phyloP scores from a whole-genome alignment of 2,113 vertebrate species.

The Rhodinocichla rosea region DNA sequence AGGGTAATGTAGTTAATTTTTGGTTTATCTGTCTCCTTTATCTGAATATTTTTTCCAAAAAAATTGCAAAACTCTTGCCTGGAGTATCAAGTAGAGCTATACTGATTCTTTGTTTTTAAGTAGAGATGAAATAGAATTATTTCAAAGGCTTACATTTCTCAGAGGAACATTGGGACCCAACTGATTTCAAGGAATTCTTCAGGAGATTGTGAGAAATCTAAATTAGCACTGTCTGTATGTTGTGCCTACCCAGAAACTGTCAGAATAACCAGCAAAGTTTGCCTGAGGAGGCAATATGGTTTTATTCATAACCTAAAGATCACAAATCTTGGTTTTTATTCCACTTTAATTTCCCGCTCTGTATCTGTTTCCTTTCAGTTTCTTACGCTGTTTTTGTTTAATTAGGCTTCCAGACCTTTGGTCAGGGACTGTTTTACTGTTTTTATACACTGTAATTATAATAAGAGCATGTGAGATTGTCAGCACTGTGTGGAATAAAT shows the following conservation, averaged over 20 bases:
- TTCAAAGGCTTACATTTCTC: background rate
- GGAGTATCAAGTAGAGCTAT: background rate
- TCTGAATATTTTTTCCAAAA: background rate
- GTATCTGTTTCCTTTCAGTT: fast-evolving
- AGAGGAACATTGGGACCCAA: background rate
- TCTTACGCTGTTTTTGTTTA: background rate
- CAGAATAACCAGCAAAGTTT: background rate
- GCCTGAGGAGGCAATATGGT: background rate
- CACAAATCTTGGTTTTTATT: background rate
- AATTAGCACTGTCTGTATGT: background rate
- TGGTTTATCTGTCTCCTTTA: background rate
- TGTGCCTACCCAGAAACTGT: background rate
- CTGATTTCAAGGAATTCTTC: background rate
- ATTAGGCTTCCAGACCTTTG: background rate
- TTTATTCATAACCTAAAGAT: background rate
- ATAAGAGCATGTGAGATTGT: background rate
- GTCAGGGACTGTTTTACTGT: background rate
- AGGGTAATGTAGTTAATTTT: background rate
- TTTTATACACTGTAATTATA: background rate
- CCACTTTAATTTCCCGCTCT: background rate
- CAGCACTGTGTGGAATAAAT: background rate
- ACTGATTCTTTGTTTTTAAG: background rate
- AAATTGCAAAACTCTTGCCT: background rate
- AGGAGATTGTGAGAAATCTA: background rate
- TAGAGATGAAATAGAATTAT: background rate